Evolutionary conservation across 2,888 invertebrate genomes (phyloP).

Genomic region (Acleris cristana): DNA sequence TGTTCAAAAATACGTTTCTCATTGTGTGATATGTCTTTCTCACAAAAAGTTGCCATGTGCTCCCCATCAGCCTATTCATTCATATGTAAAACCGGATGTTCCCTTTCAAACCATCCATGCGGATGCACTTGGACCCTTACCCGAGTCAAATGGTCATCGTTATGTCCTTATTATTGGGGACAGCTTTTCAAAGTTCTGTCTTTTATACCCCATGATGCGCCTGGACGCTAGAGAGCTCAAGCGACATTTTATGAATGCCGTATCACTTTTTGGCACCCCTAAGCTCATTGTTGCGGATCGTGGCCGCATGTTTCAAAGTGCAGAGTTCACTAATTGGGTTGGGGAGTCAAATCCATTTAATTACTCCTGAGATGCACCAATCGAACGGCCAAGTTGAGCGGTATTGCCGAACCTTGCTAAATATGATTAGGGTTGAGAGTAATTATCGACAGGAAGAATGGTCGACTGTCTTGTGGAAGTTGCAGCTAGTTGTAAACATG

Average conservation of each 20-base stretch:
- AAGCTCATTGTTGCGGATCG: slow-evolving; percentile 2
- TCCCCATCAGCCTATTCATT: too few relatives aligned
- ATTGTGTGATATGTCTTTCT: too few relatives aligned
- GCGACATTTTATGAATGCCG: not conserved
- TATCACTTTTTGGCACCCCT: not conserved
- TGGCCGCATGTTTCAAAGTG: slow-evolving; percentile 2
- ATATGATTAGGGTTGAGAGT: not conserved
- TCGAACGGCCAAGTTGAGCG: not conserved
- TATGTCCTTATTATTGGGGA: not conserved
- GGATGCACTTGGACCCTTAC: not conserved
- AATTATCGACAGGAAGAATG: not conserved
- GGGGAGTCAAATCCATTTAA: not conserved
- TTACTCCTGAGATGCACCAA: not conserved
- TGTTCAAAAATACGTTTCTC: too few relatives aligned
- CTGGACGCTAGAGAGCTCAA: not conserved
- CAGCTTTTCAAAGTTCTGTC: not conserved
- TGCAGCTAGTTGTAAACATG: not conserved
- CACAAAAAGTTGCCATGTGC: too few relatives aligned
- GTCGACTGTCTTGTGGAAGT: not conserved
- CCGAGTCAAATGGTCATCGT: not conserved
- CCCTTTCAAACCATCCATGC: too few relatives aligned
- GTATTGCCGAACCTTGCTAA: not conserved
- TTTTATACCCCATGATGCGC: not conserved
- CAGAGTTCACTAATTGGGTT: not conserved
- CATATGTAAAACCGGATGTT: too few relatives aligned